Evolutionary conservation across 2,797 vertebrate genomes (phyloP).

Genomic region (Champsocephalus gunnari): DNA sequence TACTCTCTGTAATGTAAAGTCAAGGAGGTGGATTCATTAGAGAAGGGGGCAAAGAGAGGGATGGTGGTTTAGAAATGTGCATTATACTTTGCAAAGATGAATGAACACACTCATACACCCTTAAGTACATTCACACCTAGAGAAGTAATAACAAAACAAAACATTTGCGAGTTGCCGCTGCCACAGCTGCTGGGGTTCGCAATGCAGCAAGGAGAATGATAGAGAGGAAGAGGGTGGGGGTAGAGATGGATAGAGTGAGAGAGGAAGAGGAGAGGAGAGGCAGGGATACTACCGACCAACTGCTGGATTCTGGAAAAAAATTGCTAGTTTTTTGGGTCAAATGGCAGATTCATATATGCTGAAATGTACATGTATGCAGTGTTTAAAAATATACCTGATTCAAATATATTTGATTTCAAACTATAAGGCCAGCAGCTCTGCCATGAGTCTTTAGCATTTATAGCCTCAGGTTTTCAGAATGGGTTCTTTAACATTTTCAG

Average conservation of each 20-base stretch:
- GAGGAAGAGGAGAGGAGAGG: conserved; percentile 24
- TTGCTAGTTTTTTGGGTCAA: not conserved
- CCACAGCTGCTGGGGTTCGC: conserved; percentile 61
- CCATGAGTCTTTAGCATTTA: not conserved
- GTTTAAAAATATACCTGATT: not conserved
- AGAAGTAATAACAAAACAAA: conserved; percentile 7
- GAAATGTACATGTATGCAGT: not conserved
- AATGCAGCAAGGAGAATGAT: conserved; percentile 69
- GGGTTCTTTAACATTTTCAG: not conserved
- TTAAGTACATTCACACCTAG: not conserved
- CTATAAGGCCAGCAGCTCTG: not conserved
- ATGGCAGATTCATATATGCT: not conserved
- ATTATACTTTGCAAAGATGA: not conserved
- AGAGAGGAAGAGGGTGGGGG: conserved; percentile 42
- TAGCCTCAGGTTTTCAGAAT: not conserved
- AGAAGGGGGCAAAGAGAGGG: no score
- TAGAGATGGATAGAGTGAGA: conserved; percentile 19
- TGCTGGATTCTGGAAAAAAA: conserved; percentile 36
- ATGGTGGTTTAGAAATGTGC: conserved; percentile 1
- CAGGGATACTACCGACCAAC: conserved; percentile 26
- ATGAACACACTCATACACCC: conserved; percentile 2
- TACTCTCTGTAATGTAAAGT: conserved; percentile 27
- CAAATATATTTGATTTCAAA: not conserved
- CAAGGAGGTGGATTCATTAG: conserved; percentile 2
- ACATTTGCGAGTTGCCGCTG: conserved; percentile 39